Evolutionary conservation across 1,140 invertebrate species (phyloP).

Genomic region (Trichomalopsis sarcophagae): DNA sequence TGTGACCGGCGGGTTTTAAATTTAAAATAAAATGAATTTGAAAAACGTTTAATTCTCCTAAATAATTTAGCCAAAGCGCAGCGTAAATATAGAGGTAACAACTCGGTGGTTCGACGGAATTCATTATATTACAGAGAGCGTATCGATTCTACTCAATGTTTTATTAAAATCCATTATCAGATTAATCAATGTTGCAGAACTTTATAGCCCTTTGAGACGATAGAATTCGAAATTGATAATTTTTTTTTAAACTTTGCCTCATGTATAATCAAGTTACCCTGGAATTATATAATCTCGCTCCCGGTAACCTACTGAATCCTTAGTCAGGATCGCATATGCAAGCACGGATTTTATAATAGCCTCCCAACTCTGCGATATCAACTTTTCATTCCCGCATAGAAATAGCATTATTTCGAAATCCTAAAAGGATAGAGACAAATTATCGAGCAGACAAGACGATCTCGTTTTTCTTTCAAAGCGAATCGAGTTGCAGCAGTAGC

Average conservation of each 20-base stretch:
- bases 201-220: too few relatives aligned
- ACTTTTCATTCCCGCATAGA: background rate
- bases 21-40: background rate
- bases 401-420: conserved; percentile 5
- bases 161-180: conserved; percentile 16
- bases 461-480: conserved; percentile 34
- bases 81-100: background rate
- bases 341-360: too few relatives aligned
- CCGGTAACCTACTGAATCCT: background rate
- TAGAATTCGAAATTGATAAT: conserved; percentile 4
- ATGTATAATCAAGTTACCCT: background rate
- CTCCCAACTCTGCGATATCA: background rate
- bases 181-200: background rate
- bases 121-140: background rate
- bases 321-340: too few relatives aligned
- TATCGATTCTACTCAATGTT: background rate
- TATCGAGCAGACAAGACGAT: background rate
- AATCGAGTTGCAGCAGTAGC: conserved; percentile 35
- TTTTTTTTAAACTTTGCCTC: background rate
- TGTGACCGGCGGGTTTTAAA: background rate
- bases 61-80: too few relatives aligned
- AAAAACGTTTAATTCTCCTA: background rate
- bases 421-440: background rate
- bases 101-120: background rate
- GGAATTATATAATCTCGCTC: background rate